phyloP scores from a whole-genome alignment of 92 coral and sea anemone species.

The Epizoanthus fatuus region DNA sequence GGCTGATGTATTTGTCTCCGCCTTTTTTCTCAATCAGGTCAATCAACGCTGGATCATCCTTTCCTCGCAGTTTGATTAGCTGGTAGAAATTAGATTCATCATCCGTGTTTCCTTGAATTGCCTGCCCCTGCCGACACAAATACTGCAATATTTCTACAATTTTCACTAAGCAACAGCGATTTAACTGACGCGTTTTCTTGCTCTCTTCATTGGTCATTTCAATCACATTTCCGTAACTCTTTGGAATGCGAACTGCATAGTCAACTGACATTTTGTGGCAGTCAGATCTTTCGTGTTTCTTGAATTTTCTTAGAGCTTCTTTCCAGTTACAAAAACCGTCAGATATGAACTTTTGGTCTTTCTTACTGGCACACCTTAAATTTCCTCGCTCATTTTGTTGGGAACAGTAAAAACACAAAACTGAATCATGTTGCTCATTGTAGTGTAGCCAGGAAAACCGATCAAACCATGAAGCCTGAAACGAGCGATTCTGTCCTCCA shows the following conservation, averaged over 20 bases:
- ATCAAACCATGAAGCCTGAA: too few relatives aligned
- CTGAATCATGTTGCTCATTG: too few relatives aligned
- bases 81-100: conserved; percentile 62
- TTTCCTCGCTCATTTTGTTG: too few relatives aligned
- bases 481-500: too few relatives aligned
- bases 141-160: conserved; percentile 67
- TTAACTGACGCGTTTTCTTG: conserved; percentile 26
- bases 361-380: conserved; percentile 10
- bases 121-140: conserved; percentile 57
- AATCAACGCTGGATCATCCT: conserved; percentile 53
- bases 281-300: conserved; percentile 16
- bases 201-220: conserved; percentile 43
- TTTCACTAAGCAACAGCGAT: conserved; percentile 33
- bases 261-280: conserved; percentile 31
- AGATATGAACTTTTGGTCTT: background rate
- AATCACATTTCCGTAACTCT: conserved; percentile 25
- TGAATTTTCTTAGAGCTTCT: conserved; percentile 16
- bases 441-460: too few relatives aligned
- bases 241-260: conserved; percentile 11
- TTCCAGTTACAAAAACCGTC: too few relatives aligned
- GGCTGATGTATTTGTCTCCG: too few relatives aligned
- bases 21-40: background rate
- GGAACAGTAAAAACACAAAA: too few relatives aligned
- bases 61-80: conserved; percentile 59
- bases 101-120: conserved; percentile 72